Conservation (phyloP, 2,113 vertebrate species). For the Trogon surrucura region DNA sequence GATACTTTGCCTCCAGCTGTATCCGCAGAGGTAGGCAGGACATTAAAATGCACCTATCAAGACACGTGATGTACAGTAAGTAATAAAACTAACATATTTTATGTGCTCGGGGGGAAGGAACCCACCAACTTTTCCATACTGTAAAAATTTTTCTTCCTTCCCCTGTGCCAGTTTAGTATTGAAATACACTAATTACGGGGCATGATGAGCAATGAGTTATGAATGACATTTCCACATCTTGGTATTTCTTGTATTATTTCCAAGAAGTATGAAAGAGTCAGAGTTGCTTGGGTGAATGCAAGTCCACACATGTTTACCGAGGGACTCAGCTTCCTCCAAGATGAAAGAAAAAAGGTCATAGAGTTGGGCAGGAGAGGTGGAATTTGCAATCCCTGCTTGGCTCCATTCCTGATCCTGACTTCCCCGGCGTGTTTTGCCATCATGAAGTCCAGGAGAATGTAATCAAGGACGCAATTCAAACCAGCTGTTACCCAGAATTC, state of each 20-base stretch:
- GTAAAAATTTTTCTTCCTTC: not conserved
- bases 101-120: not conserved
- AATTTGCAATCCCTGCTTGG: not conserved
- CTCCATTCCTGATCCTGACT: not conserved
- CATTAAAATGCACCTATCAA: slow-evolving; percentile 17
- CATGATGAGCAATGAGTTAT: not conserved
- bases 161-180: not conserved
- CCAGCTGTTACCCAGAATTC: not conserved
- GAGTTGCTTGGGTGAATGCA: not conserved
- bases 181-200: not conserved
- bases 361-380: not conserved
- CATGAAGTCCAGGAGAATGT: not conserved
- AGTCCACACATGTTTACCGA: not conserved
- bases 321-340: not conserved
- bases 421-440: not conserved
- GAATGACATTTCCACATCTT: not conserved
- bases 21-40: not conserved
- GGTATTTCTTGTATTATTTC: not conserved
- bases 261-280: not conserved
- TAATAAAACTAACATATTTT: slow-evolving; percentile 41
- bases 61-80: not conserved
- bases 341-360: not conserved
- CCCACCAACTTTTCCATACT: not conserved
- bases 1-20: not conserved
- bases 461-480: not conserved